Evolutionary conservation across 2,113 vertebrate genomes (phyloP).

Genomic region (Pituophis catenifer): DNA sequence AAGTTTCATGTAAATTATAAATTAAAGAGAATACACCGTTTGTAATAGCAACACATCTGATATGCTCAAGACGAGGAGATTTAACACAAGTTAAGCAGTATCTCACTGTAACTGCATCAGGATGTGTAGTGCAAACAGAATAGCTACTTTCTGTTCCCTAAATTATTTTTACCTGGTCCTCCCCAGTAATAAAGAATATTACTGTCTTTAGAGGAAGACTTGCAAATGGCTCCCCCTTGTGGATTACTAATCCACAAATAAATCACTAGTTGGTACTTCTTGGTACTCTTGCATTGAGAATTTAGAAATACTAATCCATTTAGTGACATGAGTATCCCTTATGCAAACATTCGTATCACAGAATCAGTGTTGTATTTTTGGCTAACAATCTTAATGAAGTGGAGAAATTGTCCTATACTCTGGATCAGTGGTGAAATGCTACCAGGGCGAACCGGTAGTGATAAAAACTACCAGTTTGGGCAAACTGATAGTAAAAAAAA

Average conservation of each 20-base stretch:
- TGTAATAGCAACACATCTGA: background rate
- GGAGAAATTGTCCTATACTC: background rate
- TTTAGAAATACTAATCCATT: background rate
- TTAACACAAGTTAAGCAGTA: background rate
- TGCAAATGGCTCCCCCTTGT: slow-evolving; percentile 24
- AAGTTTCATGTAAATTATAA: background rate
- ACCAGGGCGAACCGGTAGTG: no score
- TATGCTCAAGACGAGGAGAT: background rate
- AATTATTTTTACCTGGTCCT: background rate
- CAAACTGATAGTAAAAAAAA: no score
- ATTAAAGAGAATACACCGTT: background rate
- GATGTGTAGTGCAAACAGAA: background rate
- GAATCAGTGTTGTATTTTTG: background rate
- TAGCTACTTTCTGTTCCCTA: background rate
- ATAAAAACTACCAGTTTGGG: no score
- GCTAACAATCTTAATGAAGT: background rate
- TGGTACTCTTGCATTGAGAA: no score
- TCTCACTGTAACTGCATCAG: background rate
- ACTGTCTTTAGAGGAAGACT: background rate
- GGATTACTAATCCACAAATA: background rate
- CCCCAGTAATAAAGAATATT: background rate
- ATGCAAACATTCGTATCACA: background rate
- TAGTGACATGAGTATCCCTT: background rate
- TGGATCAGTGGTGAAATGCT: background rate
- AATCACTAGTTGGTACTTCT: background rate